Evolutionary conservation across 2,888 invertebrate species (phyloP), one percentile per base, ranked within the genome.

Genomic region (Apeira syringaria): DNA sequence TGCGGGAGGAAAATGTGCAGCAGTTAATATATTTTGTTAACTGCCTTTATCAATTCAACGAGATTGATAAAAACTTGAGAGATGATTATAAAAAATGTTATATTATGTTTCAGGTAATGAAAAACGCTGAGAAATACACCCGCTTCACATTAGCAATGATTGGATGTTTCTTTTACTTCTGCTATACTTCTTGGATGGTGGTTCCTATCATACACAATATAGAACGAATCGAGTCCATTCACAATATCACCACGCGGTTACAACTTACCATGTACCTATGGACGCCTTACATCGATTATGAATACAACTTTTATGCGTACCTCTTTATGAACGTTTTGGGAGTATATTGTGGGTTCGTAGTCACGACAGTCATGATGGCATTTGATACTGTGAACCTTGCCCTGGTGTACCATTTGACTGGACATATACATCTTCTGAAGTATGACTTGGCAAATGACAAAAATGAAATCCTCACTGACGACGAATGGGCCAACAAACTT

Each of bases 381-480:
- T 65, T 58, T 10, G 66, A 68, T 30, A 38, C 50, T 0, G 34
- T 66, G 3, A 63, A 59, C 31, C 62, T 65, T 11, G 54, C 56
- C 1, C 42, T 61, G 5, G 47, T 71, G 11, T 68, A 55, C 25
- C 64, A 73, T 42, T 34, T 73, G 2, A 58, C 72, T 5, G 65
- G 64, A 0, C 72, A 73, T 32, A 53, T 74, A n/a, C 36, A 67
- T 6, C 59, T 71, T 26, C 41, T 72, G 24, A 67, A 61, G 37
- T 28, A 71, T 5, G 64, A 54, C 30, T 40, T 74, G 4, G 40
- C 27, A 36, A 50, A 41, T 0, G 40, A 44, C 3, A 60, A 63
- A 8, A 28, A 26, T 0, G 35, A 38, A 3, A 22, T 37, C n/a
- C 29, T 59, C 18, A 56, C 26, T 10, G 50, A 69, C 0, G 17